phyloP scores from a whole-genome alignment of 2,797 vertebrate genomes.

The Lacerta bilineata region DNA sequence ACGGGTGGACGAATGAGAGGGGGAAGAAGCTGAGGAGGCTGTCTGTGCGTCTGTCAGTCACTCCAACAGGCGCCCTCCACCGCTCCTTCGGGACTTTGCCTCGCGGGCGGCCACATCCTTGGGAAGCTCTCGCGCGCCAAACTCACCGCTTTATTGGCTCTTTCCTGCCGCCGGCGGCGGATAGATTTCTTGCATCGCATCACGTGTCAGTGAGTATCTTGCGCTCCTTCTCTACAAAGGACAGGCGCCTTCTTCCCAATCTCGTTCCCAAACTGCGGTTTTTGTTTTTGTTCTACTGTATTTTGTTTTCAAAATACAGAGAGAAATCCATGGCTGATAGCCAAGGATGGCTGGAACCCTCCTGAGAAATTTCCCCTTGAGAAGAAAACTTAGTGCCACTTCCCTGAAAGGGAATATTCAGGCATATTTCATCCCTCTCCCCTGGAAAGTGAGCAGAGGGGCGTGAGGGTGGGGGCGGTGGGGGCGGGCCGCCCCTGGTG shows the following conservation, averaged over 20 bases:
- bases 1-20: too few species aligned
- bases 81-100: neutral
- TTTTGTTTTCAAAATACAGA: neutral
- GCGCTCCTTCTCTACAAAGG: neutral
- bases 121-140: neutral
- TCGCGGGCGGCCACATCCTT: neutral
- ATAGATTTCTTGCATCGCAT: neutral
- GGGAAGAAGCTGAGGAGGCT: neutral
- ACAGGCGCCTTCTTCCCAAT: neutral
- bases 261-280: neutral
- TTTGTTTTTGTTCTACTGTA: neutral
- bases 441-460: too few species aligned
- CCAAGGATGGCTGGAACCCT: neutral
- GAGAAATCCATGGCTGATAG: neutral
- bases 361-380: too few species aligned
- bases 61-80: neutral
- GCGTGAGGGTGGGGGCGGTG: too few species aligned
- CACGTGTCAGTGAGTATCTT: neutral
- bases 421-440: neutral
- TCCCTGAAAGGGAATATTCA: neutral
- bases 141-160: neutral
- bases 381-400: neutral
- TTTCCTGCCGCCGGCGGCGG: neutral
- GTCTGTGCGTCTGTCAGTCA: neutral
- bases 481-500: too few species aligned